Base-by-base conservation (phyloP, 2,888 invertebrate genomes). In the Drosophila multiciliata region DNA sequence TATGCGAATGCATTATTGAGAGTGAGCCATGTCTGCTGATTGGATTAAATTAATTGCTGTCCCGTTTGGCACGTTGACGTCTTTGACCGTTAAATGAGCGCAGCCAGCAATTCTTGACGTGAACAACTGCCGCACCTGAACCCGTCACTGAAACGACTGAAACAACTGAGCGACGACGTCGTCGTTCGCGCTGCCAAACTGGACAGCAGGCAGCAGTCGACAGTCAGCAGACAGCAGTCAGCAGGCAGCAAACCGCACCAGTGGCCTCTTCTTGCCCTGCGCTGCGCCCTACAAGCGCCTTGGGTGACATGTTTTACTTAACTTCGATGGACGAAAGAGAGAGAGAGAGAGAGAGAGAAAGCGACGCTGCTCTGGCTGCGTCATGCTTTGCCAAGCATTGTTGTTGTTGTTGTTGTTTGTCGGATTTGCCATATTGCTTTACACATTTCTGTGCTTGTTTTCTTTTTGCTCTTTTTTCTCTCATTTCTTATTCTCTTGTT, bases 101-200 rank as follows among this genome's bases (percentile, higher is more conserved):
- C 57, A 35, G 45, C 40, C 54, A 61, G 66, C 52, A 62, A 33
- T 67, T 71, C 65, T 57, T 60, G 29, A 42, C 54, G 23, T 57
- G 29, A 64, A 57, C 74, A 74, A 75, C 89, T 75, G 87, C 90
- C 86, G 79, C 87, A 89, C 90, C 90, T 90, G 90, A 87, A 84
- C 87, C 80, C 90, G 89, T 78, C 87, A 78, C 89, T 73, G 66
- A 74, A 76, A 76, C 85, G 80, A 84, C 89, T 87, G 75, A 80
- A 85, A 65, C 64, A 87, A 87, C 66, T 74, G 83, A 71, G 73
- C 75, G 53, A n/a, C 54, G 17, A 54, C 54, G 17, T 36, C 35
- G 23, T 23, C 38, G 66, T 45, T 69, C 55, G 45, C 38, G 67
- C 53, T 53, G 54, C 35, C 45, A 33, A 26, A 20, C 42, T 71